Base-by-base conservation (phyloP, 2,888 invertebrate species). In the Philereme transversata region DNA sequence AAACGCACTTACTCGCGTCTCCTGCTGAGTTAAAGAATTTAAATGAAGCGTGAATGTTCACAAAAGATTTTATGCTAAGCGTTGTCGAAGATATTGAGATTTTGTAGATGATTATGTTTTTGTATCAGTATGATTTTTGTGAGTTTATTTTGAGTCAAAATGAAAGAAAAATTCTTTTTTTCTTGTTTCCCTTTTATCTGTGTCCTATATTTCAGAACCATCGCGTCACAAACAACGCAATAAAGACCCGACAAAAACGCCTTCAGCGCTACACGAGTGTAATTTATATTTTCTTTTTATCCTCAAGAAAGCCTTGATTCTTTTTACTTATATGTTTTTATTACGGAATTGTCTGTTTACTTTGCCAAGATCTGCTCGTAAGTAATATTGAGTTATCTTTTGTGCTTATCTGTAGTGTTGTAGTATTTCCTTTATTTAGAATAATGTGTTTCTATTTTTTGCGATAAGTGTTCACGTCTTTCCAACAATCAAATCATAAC, bases 1-100 rank as follows among this genome's bases (percentile, higher is more conserved):
- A 87, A 83, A 81, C 68, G 76, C 71, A 81, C 81, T 81, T 81
- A 83, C 81, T 80, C 77, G 78, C 73, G 75, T 76, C 81, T 74
- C 87, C 87, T 69, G 87, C 86, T 83, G 88, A 65, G 87, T 78
- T 72, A 76, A 75, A 80, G 82, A 82, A 82, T 81, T 82, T 77
- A 80, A 83, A 85, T 83, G 78, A 80, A 79, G 78, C 77, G 75
- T 80, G 78, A 81, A 79, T 73, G 73, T 73, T 74, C 73, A 82
- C 80, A 83, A 79, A 77, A 73, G 76, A 75, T 69, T 48, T 74
- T 74, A 71, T 64, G 76, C 69, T 73, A 74, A 77, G 73, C 76
- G 69, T 73, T 71, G 72, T 72, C 71, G 70, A 75, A 75, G 75
- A 73, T 77, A 72, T 75, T 53, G 56, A 59, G 61, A 66, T n/a